Conservation (phyloP, 2,888 invertebrate species). For the Volucella inanis region DNA sequence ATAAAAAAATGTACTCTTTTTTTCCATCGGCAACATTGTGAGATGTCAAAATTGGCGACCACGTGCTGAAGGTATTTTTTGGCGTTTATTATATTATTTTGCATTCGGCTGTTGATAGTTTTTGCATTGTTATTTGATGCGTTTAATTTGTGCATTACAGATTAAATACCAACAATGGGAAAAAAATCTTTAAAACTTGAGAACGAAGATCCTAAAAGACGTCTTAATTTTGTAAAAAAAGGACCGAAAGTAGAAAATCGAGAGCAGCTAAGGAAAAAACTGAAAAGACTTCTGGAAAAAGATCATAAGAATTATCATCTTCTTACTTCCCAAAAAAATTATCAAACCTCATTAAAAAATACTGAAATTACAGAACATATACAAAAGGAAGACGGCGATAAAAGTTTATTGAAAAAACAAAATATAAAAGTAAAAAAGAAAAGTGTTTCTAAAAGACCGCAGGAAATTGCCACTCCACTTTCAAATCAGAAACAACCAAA, state of each 20-base stretch:
- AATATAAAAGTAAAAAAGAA: no score
- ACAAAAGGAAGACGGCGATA: no score
- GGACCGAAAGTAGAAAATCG: constrained; percentile 24
- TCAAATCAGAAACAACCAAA: neutral
- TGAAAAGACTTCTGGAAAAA: constrained; percentile 50
- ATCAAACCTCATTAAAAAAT: neutral
- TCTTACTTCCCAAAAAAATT: neutral
- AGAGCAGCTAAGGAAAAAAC: constrained; percentile 43
- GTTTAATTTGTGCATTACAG: no score
- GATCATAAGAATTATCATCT: neutral
- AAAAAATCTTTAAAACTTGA: constrained; percentile 8
- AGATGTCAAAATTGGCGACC: no score
- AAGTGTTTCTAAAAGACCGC: no score
- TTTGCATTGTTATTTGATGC: no score
- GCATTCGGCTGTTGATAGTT: no score
- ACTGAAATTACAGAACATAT: neutral
- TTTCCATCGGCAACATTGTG: neutral
- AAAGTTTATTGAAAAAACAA: no score
- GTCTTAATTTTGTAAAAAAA: neutral
- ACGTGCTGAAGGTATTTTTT: neutral
- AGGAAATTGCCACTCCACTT: neutral
- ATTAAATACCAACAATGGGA: constrained; percentile 33
- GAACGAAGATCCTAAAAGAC: neutral
- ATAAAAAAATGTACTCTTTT: neutral
- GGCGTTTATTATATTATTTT: no score